Base-by-base conservation (phyloP, 2,113 vertebrate species). In the Prunella fulvescens region DNA sequence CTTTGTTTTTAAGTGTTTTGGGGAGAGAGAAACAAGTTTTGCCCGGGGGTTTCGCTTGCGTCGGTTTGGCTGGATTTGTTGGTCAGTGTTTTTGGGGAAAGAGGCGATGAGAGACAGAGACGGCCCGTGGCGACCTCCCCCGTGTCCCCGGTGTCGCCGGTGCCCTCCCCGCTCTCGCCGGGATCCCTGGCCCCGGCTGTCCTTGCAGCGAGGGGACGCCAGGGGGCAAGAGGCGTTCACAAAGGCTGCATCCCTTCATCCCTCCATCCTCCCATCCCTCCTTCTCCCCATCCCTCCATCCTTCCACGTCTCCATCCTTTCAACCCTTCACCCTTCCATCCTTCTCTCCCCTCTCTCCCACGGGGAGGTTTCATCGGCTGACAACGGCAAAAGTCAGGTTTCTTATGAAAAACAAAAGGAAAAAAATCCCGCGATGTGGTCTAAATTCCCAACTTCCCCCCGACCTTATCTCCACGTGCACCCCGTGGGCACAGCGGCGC, bases 171-270 rank as follows among this genome's bases (percentile, higher is more conserved):
- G 28, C 3, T 6, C 14, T 12, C 28, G 8, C 40, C 15, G 14
- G 6, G 5, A 20, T 31, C 37, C 62, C 67, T 25, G 11, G 35
- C 8, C 67, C 70, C 53, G 29, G 67, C 64, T 97, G 98, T 95
- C 91, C 94, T 98, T 97, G 86, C 96, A 76, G 73, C 56, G 69
- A 88, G 92, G 93, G 82, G 85, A 97, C 98, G 94, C 98, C 97
- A 98, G 98, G 97, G 98, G 98, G 97, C 97, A 97, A 97, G 96
- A 97, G 92, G 93, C 54, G 22, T 93, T 96, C 95, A 95, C 97
- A 83, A 96, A 97, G 97, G 44, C 81, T 61, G 33, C 19, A 3
- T 10, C 44, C 11, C 50, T 73, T 11, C 84, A 25, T 80, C 66
- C 53, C 19, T 94, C 28, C 57, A 5, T 80, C 53, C 39, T 1